Conservation (phyloP, 2,888 invertebrate species). For the Mechanitis mazaeus region DNA sequence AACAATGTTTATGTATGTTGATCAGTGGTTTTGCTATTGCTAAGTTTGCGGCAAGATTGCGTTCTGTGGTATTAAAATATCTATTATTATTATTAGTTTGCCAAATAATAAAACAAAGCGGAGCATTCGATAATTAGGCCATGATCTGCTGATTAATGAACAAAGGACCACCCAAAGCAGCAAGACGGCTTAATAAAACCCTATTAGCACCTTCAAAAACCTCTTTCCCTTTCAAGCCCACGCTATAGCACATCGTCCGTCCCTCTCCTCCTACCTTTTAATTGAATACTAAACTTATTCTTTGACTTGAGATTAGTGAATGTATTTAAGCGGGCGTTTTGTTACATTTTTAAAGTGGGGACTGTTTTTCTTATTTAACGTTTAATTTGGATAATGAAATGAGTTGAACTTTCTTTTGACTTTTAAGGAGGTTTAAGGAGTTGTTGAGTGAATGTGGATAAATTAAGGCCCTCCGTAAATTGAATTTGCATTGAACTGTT, state of each 20-base stretch:
- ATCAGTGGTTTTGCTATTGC: too few relatives aligned
- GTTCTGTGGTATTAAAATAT: too few relatives aligned
- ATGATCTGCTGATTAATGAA: conserved; percentile 65
- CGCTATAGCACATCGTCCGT: conserved; percentile 49
- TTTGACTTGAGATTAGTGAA: conserved; percentile 75
- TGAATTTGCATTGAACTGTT: too few relatives aligned
- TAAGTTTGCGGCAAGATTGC: too few relatives aligned
- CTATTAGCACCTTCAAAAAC: conserved; percentile 76
- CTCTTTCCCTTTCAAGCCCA: conserved; percentile 65
- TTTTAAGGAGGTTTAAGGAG: conserved; percentile 1
- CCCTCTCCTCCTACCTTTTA: conserved; percentile 59
- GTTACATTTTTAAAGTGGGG: conserved; percentile 66
- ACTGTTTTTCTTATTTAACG: conserved; percentile 53
- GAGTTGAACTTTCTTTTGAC: conserved; percentile 27
- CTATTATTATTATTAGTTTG: too few relatives aligned
- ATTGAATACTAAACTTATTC: conserved; percentile 74
- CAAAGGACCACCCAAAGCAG: conserved; percentile 71
- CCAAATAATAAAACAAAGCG: conserved; percentile 12
- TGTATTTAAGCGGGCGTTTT: conserved; percentile 70
- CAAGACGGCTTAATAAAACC: conserved; percentile 76
- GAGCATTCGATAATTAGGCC: conserved; percentile 12
- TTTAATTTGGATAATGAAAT: conserved; percentile 61
- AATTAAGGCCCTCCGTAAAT: too few relatives aligned
- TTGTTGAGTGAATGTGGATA: not conserved
- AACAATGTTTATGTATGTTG: too few relatives aligned